These are phyloP conservation scores for Caenorhabditis sp. DNA, from an alignment of 2,888 invertebrate species.

Conservation along the genomic window DNA sequence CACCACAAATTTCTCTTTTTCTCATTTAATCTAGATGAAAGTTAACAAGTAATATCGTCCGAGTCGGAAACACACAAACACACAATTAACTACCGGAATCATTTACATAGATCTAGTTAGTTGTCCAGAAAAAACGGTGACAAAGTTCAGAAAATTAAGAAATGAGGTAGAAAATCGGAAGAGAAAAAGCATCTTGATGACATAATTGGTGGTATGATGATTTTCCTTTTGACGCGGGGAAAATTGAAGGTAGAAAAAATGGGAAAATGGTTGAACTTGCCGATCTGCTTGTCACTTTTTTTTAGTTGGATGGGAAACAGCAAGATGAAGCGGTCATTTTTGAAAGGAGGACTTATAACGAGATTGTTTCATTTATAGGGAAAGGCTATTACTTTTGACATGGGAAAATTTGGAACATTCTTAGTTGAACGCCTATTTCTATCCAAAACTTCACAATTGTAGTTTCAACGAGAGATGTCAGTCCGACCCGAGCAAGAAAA, in stretches of 20 bases:
- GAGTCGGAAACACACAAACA: too few relatives aligned
- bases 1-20: conserved; percentile 8
- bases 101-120: background rate
- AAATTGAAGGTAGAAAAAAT: background rate
- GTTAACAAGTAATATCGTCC: background rate
- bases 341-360: background rate
- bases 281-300: conserved; percentile 4
- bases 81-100: background rate
- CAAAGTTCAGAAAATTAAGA: background rate
- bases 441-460: too few relatives aligned
- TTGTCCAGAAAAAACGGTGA: background rate
- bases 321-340: background rate
- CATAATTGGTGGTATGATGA: background rate
- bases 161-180: background rate
- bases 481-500: too few relatives aligned
- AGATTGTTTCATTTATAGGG: background rate
- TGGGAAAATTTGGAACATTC: too few relatives aligned
- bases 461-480: too few relatives aligned
- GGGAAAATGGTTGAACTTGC: background rate
- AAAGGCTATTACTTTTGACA: too few relatives aligned
- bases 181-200: background rate
- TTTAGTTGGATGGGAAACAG: conserved; percentile 2
- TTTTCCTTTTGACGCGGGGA: background rate
- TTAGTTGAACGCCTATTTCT: too few relatives aligned
- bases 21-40: conserved; percentile 3